Percentiles rank a stretch among this genome's conserved stretches.
These are phyloP conservation scores for Phyllopteryx taeniolatus DNA, from an alignment of 2,113 vertebrate species.

Conservation along the genomic window DNA sequence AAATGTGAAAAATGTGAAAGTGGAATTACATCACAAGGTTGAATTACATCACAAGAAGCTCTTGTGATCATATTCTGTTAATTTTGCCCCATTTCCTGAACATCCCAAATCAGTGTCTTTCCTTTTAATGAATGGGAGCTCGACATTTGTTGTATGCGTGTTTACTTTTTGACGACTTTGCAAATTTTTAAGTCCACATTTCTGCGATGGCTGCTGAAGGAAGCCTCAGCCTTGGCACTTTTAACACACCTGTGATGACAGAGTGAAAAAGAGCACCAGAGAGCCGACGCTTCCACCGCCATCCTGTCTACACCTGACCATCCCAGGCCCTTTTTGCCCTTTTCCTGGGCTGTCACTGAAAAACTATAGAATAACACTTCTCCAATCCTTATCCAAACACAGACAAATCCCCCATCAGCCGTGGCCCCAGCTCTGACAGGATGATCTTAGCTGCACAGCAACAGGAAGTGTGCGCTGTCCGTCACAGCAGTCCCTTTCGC, in stretches of 20 bases:
- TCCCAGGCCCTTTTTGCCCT: constrained; percentile 59
- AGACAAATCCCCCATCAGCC: constrained; percentile 70
- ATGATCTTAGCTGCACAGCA: constrained; percentile 67
- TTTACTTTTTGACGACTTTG: background rate
- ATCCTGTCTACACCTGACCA: constrained; percentile 67
- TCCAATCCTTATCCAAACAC: constrained; percentile 76
- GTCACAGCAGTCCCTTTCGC: constrained; percentile 54
- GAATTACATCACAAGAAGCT: background rate
- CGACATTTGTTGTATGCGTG: background rate
- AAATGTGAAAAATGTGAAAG: background rate
- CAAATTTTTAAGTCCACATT: constrained; percentile 7
- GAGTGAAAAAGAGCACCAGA: constrained; percentile 55
- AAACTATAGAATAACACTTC: constrained; percentile 73
- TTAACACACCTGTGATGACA: constrained; percentile 67
- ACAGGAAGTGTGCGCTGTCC: constrained; percentile 71
- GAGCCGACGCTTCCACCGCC: constrained; percentile 53
- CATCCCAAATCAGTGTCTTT: background rate
- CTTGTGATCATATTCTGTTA: background rate
- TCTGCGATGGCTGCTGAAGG: background rate
- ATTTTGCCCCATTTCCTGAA: background rate
- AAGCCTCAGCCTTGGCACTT: constrained; percentile 52
- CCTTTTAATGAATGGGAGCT: background rate
- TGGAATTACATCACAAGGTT: background rate
- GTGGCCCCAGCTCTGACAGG: constrained; percentile 63
- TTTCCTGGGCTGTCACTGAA: constrained; percentile 66